These are phyloP conservation scores for Cossypha niveicapilla DNA, from an alignment of 2,797 vertebrate genomes.

Conservation along the genomic window DNA sequence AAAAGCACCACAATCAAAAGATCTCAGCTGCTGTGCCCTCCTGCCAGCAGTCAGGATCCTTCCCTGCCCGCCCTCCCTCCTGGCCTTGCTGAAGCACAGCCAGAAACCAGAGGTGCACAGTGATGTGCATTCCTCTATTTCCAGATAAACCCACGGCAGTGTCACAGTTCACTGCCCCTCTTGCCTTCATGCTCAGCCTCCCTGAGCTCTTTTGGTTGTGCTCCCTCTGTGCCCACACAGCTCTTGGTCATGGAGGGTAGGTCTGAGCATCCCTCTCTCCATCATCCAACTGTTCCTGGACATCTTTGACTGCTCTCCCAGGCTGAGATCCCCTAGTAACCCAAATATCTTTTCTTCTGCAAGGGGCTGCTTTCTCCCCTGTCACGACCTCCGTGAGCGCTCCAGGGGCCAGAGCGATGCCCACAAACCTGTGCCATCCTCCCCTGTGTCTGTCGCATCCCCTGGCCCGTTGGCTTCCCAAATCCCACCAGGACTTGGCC, in stretches of 20 bases:
- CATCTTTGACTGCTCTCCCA: fast-evolving
- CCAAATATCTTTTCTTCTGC: neutral
- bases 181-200: neutral
- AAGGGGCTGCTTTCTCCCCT: neutral
- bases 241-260: fast-evolving
- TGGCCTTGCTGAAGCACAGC: neutral
- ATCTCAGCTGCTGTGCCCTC: neutral
- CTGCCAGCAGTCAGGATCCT: neutral
- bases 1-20: neutral
- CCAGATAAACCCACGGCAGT: neutral
- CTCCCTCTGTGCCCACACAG: neutral
- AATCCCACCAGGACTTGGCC: slow-evolving; percentile 21
- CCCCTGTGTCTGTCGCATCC: neutral
- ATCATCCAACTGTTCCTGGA: neutral
- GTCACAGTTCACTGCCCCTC: neutral
- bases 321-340: neutral
- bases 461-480: neutral
- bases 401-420: fast-evolving
- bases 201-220: neutral
- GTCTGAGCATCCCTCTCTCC: neutral
- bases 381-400: fast-evolving
- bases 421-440: neutral
- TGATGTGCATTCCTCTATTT: neutral
- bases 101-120: neutral
- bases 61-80: neutral